A percentile compares a stretch with the other conserved stretches of the same genome.
These are phyloP conservation scores for Seriola dumerili DNA, from an alignment of 2,113 vertebrate genomes.

Conservation along the genomic window DNA sequence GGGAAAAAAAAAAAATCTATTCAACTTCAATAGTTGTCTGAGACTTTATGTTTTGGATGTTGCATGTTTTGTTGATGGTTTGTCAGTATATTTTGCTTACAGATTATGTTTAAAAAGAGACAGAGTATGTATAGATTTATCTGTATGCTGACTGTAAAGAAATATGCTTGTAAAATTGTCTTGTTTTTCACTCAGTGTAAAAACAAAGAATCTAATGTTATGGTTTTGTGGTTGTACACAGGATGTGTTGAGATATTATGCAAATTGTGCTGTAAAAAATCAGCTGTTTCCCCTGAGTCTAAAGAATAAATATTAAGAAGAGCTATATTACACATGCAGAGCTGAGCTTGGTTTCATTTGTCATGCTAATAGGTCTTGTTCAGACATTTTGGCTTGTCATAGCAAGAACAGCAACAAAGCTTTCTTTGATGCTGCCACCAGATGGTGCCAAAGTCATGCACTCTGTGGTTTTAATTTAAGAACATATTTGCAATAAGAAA, in stretches of 20 bases:
- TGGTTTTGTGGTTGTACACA: constrained; percentile 98
- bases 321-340: constrained; percentile 81
- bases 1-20: constrained; percentile 71
- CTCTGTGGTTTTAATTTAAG: not conserved
- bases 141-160: constrained; percentile 91
- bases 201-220: constrained; percentile 89
- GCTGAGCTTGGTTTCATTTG: constrained; percentile 33
- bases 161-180: constrained; percentile 96
- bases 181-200: constrained; percentile 95
- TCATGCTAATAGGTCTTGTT: not conserved
- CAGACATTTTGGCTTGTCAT: not conserved
- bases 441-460: constrained; percentile 1
- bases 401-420: not conserved
- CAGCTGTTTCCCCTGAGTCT: constrained; percentile 89
- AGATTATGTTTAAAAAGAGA: constrained; percentile 86
- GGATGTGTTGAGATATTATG: constrained; percentile 95
- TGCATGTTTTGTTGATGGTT: constrained; percentile 96
- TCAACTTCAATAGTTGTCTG: constrained; percentile 84
- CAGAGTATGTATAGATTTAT: constrained; percentile 88
- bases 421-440: not conserved
- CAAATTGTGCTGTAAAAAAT: constrained; percentile 96
- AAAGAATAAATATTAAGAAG: constrained; percentile 97
- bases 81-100: constrained; percentile 87
- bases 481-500: not conserved
- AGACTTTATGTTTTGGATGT: constrained; percentile 93